Percentiles rank a stretch among this genome's conserved stretches.
These are phyloP conservation scores for Lophius americanus DNA, from an alignment of 2,797 vertebrate species.

Conservation along the genomic window DNA sequence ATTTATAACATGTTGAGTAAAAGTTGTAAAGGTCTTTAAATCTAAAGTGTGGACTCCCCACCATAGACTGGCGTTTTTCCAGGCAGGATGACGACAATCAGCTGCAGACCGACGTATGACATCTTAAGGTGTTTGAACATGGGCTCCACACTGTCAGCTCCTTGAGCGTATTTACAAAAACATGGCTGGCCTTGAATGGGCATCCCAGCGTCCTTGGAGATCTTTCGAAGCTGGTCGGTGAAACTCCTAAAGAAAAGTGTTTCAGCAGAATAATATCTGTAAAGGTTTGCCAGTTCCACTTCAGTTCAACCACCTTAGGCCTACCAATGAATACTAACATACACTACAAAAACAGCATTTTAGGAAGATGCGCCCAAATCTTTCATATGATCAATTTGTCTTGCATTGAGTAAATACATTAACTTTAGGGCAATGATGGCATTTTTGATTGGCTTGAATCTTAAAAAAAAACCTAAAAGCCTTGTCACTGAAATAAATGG, in stretches of 20 bases:
- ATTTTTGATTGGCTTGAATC: too few species aligned
- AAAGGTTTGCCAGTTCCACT: too few species aligned
- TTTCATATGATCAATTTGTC: too few species aligned
- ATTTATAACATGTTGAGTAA: too few species aligned
- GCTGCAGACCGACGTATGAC: conserved; percentile 97
- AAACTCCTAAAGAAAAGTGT: conserved; percentile 86
- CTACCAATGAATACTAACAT: too few species aligned
- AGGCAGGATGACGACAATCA: conserved; percentile 97
- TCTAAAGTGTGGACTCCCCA: conserved; percentile 53
- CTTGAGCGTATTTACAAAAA: conserved; percentile 98
- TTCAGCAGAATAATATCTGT: conserved; percentile 11
- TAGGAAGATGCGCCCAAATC: too few species aligned
- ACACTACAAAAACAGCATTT: too few species aligned
- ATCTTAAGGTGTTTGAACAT: conserved; percentile 99
- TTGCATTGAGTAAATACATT: too few species aligned
- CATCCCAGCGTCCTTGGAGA: conserved; percentile 99
- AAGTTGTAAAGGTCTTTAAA: neutral
- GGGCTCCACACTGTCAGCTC: conserved; percentile 98
- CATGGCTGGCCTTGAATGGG: conserved; percentile 98
- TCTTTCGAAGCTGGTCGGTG: conserved; percentile 97
- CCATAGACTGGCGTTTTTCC: conserved; percentile 98
- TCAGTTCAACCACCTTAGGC: too few species aligned
- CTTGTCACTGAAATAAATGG: too few species aligned
- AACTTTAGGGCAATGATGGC: too few species aligned
- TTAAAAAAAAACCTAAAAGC: too few species aligned